phyloP scores from a whole-genome alignment of 2,113 vertebrate species.

The Phrynosoma platyrhinos region DNA sequence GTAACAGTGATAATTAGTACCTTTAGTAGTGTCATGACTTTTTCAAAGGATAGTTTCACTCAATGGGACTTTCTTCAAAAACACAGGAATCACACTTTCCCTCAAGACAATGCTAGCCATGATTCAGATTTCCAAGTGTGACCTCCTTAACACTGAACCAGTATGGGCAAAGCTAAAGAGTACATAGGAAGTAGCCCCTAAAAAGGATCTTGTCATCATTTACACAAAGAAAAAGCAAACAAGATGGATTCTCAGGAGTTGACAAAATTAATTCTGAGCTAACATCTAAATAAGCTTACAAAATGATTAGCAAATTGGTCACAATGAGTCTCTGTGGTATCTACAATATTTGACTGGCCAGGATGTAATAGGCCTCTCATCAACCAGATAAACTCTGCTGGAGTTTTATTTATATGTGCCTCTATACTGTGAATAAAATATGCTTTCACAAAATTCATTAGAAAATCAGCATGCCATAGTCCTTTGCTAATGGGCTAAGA shows the following conservation, averaged over 20 bases:
- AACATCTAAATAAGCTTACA: neutral
- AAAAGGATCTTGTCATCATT: neutral
- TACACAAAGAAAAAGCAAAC: neutral
- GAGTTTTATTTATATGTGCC: neutral
- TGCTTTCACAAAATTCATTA: conserved; percentile 32
- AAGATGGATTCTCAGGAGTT: neutral
- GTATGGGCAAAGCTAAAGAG: neutral
- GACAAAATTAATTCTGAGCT: neutral
- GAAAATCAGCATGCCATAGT: conserved; percentile 47
- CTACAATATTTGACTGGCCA: neutral
- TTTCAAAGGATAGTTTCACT: neutral
- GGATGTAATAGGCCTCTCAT: neutral
- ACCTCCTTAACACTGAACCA: neutral
- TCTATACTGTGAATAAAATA: conserved; percentile 38
- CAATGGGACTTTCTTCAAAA: neutral
- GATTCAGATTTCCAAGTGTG: neutral
- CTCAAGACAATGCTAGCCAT: neutral
- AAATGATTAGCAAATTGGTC: neutral
- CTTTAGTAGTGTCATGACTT: neutral
- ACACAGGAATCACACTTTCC: neutral
- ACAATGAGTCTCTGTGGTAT: neutral
- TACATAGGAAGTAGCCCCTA: neutral
- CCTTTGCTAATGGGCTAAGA: conserved; percentile 39
- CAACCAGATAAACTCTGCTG: neutral
- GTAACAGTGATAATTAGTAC: neutral